A percentile compares a stretch with the other conserved stretches of the same genome.
These are phyloP conservation scores for Alethe diademata DNA, from an alignment of 2,113 vertebrate genomes.

Conservation along the genomic window DNA sequence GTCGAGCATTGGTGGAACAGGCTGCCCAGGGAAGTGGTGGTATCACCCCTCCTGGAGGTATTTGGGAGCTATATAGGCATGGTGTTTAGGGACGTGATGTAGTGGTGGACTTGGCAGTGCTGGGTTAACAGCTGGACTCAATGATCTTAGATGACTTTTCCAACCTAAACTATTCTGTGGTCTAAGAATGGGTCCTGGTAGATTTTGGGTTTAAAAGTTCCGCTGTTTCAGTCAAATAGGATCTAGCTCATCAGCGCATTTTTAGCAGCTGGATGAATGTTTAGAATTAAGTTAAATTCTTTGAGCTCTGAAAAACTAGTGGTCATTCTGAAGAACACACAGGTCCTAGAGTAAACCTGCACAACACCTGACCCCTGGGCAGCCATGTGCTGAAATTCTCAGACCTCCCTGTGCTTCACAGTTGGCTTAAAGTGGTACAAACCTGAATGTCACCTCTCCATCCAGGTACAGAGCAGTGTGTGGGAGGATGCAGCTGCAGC, in stretches of 20 bases:
- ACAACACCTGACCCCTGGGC: accelerated
- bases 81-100: background rate
- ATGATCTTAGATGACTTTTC: background rate
- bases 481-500: background rate
- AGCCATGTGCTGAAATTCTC: background rate
- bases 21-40: background rate
- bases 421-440: background rate
- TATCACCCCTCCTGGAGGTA: background rate
- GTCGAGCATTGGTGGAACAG: background rate
- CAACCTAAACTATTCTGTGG: background rate
- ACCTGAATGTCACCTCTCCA: accelerated
- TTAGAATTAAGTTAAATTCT: background rate
- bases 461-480: background rate
- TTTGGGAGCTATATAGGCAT: accelerated
- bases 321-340: background rate
- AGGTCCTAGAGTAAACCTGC: background rate
- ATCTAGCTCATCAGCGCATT: background rate
- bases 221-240: background rate
- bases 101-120: background rate
- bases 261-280: background rate
- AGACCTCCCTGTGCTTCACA: background rate
- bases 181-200: background rate
- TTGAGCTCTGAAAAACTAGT: background rate
- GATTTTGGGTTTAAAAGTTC: background rate
- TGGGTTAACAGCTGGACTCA: background rate